phyloP scores from a whole-genome alignment of 2,888 invertebrate species.

The Melinopterus prodromus region DNA sequence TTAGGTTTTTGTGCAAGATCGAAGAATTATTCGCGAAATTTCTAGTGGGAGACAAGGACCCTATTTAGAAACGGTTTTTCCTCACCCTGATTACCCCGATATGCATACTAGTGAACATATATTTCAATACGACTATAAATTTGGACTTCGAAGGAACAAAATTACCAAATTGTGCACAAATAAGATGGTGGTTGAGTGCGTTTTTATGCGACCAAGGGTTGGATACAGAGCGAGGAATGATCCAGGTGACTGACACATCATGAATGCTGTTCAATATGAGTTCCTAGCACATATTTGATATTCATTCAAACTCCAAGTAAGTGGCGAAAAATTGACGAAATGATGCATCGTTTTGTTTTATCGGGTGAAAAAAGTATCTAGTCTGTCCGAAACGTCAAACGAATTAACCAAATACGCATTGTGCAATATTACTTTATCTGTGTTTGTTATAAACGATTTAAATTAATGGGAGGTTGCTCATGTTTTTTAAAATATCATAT shows the following conservation, averaged over 20 bases:
- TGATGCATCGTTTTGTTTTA: neutral
- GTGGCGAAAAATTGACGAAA: neutral
- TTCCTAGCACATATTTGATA: conserved; percentile 45
- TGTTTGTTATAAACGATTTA: neutral
- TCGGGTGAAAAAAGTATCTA: neutral
- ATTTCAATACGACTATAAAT: conserved; percentile 25
- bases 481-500: no score
- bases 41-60: no score
- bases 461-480: no score
- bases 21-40: neutral
- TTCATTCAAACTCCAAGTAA: neutral
- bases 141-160: conserved; percentile 42
- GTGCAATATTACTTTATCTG: no score
- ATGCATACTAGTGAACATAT: conserved; percentile 32
- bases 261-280: conserved; percentile 48
- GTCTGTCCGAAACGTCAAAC: neutral
- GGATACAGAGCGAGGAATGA: conserved; percentile 61
- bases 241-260: conserved; percentile 69
- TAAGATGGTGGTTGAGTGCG: conserved; percentile 55
- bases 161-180: conserved; percentile 55
- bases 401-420: neutral
- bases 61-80: conserved; percentile 16
- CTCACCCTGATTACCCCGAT: conserved; percentile 23
- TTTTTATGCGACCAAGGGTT: conserved; percentile 55
- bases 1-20: conserved; percentile 16